phyloP scores from a whole-genome alignment of 2,888 invertebrate species.

The Scaptomyza tumidula region DNA sequence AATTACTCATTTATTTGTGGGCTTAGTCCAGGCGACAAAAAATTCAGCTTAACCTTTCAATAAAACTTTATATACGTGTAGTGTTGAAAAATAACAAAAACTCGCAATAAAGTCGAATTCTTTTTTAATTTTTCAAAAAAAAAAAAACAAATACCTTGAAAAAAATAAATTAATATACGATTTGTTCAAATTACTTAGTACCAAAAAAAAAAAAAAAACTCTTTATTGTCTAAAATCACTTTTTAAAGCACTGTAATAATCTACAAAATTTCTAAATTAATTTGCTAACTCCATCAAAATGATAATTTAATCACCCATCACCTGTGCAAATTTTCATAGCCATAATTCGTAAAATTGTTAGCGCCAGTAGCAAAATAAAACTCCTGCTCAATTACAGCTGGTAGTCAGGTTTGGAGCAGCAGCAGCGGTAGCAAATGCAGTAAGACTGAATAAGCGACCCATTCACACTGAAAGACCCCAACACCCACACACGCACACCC shows the following conservation, averaged over 20 bases:
- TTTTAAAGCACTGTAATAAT: background rate
- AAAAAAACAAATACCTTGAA: too few relatives aligned
- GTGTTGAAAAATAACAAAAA: too few relatives aligned
- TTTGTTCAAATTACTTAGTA: too few relatives aligned
- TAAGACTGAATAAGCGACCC: constrained; percentile 40
- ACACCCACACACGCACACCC: constrained; percentile 7
- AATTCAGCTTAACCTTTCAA: constrained; percentile 9
- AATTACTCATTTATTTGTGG: constrained; percentile 30
- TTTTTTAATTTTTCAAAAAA: too few relatives aligned
- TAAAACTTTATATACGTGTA: too few relatives aligned
- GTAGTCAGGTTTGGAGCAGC: constrained; percentile 11
- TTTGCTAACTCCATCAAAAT: background rate
- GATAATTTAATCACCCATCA: constrained; percentile 20
- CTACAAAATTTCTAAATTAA: background rate
- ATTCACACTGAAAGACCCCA: constrained; percentile 15
- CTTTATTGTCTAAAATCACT: background rate
- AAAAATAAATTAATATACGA: too few relatives aligned
- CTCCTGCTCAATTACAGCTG: constrained; percentile 45
- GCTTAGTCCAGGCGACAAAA: constrained; percentile 38
- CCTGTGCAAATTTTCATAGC: constrained; percentile 28
- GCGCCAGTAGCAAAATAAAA: constrained; percentile 10
- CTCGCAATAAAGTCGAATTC: too few relatives aligned
- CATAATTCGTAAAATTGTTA: constrained; percentile 43
- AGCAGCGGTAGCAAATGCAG: constrained; percentile 6
- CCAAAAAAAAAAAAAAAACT: too few relatives aligned